Conservation (phyloP, 2,113 vertebrate species). For the Plecturocebus donacophilus region DNA sequence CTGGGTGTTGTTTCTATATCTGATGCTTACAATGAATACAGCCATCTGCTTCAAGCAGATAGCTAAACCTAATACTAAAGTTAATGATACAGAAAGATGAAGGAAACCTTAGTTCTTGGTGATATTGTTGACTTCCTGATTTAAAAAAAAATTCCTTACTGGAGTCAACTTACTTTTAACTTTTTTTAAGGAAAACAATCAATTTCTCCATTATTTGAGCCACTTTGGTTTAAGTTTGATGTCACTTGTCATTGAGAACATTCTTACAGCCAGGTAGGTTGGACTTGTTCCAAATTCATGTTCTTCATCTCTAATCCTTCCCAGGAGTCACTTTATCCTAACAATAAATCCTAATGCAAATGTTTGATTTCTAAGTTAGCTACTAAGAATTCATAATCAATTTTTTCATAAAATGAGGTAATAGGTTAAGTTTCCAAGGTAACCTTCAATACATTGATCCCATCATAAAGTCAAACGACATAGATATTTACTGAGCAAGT, state of each 20-base stretch:
- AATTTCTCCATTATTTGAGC: background rate
- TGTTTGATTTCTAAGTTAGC: background rate
- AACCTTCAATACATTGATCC: background rate
- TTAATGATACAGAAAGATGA: background rate
- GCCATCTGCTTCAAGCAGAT: background rate
- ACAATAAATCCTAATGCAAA: background rate
- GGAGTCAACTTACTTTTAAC: background rate
- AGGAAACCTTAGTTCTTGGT: background rate
- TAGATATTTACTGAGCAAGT: background rate
- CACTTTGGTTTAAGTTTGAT: background rate
- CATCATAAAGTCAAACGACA: background rate
- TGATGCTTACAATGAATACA: background rate
- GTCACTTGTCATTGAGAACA: background rate
- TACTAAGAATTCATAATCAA: background rate
- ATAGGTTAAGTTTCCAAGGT: background rate
- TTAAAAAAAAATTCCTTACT: background rate
- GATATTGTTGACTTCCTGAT: background rate
- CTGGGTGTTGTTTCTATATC: background rate
- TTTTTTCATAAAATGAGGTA: background rate
- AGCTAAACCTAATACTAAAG: background rate
- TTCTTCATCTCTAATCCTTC: background rate
- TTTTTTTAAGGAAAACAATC: background rate
- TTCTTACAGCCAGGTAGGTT: background rate
- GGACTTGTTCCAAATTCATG: background rate
- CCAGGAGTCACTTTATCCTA: background rate